Base-by-base conservation (phyloP, 1,140 invertebrate species). In the Andrena cerasifolii region DNA sequence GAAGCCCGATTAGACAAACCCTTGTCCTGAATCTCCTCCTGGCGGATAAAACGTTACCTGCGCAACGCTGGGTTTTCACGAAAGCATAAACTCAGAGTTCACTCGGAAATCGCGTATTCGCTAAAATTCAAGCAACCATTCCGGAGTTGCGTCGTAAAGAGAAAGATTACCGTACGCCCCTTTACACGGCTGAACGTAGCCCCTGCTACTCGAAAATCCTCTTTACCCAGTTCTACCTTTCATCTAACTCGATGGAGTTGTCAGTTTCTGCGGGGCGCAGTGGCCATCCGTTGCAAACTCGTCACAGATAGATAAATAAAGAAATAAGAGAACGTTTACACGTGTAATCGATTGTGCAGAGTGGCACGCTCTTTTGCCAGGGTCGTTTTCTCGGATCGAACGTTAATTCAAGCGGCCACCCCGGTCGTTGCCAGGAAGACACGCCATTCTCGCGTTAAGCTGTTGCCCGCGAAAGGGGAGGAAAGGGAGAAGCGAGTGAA, bases 361-460 rank as follows among this genome's bases (percentile, higher is more conserved):
- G 26, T 26, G 31, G 63, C 40, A 14, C 14, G 40, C 61, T 76
- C 71, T 66, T 72, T 56, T 65, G 45, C 65, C 40, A 21, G n/a
- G 51, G 75, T 63, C 62, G 49, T 79, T 76, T 62, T 47, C 75
- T 53, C 59, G 45, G 36, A 43, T 62, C 56, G 63, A 63, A 83
- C 59, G 67, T 80, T 71, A 28, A 51, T 77, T 83, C 80, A 80
- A 58, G 51, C 36, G 78, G 65, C 83, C 74, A 85, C 79, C 82
- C 74, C 75, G 33, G 74, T 83, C 79, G 82, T 74, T 59, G 62
- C 36, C 62, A 24, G 74, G 71, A 75, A 71, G 67, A 75, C 74
- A 74, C 72, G 82, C 59, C 51, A 81, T 84, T 85, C 70, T 80
- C 78, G 70, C 77, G 77, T 83, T 73, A 76, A n/a, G 58, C 68